Evolutionary conservation across 2,888 invertebrate species (phyloP).

Genomic region (Zootermopsis nevadensis): DNA sequence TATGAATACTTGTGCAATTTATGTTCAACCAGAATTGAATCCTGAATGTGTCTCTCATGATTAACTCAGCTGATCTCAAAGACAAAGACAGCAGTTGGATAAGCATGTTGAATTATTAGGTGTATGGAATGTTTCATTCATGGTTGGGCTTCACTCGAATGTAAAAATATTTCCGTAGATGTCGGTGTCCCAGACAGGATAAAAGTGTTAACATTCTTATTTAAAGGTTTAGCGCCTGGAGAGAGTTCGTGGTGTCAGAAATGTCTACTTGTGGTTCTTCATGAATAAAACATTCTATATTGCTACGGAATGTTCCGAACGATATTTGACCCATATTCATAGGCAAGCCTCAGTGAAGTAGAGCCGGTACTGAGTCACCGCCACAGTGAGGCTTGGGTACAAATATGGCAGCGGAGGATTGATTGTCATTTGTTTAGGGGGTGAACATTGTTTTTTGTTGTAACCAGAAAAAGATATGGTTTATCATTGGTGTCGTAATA

Average conservation of each 20-base stretch:
- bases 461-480: conserved; percentile 25
- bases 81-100: not conserved
- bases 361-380: too few relatives aligned
- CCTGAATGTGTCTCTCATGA: not conserved
- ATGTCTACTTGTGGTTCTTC: not conserved
- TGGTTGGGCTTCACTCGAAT: not conserved
- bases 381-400: too few relatives aligned
- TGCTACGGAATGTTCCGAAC: not conserved
- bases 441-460: conserved; percentile 16
- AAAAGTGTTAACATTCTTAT: not conserved
- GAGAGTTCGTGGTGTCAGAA: not conserved
- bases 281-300: not conserved
- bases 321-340: not conserved
- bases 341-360: not conserved
- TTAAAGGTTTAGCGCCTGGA: not conserved
- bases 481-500: conserved; percentile 14
- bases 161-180: not conserved
- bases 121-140: not conserved
- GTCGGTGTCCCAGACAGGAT: not conserved
- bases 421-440: not conserved
- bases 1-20: not conserved
- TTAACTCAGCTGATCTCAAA: not conserved
- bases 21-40: not conserved
- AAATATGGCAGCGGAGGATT: not conserved
- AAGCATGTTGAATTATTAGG: not conserved